A percentile compares a stretch with the other conserved stretches of the same genome.
These are phyloP conservation scores for Drosophila elegans DNA, from an alignment of 1,140 invertebrate species.

Conservation along the genomic window DNA sequence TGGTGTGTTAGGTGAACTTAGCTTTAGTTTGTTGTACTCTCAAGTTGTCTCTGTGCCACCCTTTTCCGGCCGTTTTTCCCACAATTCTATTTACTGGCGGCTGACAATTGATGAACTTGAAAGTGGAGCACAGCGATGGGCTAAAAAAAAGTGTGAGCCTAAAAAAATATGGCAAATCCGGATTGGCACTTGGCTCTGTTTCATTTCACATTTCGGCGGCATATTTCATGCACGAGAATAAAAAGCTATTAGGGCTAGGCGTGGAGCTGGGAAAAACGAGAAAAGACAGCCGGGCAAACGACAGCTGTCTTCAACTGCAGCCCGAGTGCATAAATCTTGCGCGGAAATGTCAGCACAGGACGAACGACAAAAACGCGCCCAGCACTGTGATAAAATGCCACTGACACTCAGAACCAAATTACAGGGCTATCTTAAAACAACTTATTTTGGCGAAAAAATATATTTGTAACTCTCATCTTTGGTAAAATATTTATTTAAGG, in stretches of 20 bases:
- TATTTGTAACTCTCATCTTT: too few species aligned
- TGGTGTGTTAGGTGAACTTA: slow-evolving; percentile 71
- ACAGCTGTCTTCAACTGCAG: slow-evolving; percentile 82
- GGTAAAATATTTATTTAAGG: too few species aligned
- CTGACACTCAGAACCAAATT: background rate
- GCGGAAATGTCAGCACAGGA: slow-evolving; percentile 70
- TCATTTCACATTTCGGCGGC: slow-evolving; percentile 72
- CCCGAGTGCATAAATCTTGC: slow-evolving; percentile 80
- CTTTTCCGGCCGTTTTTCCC: background rate
- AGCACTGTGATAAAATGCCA: slow-evolving; percentile 71
- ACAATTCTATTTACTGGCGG: slow-evolving; percentile 31
- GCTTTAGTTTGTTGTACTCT: slow-evolving; percentile 67
- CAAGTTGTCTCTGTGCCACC: slow-evolving; percentile 41
- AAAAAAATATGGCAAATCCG: slow-evolving; percentile 37
- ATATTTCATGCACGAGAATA: slow-evolving; percentile 80
- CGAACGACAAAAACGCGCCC: slow-evolving; percentile 49
- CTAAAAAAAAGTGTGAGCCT: background rate
- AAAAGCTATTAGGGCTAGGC: slow-evolving; percentile 70
- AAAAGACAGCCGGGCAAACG: slow-evolving; percentile 66
- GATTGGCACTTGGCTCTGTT: slow-evolving; percentile 73
- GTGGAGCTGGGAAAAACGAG: slow-evolving; percentile 25
- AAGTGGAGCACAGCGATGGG: slow-evolving; percentile 27
- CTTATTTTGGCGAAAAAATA: too few species aligned
- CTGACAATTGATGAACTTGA: slow-evolving; percentile 65
- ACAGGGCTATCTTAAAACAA: too few species aligned